A percentile compares a stretch with the other conserved stretches of the same genome.
Evolutionary conservation across 2,888 invertebrate species (phyloP).

Genomic region (Sceliomorpha sp.): DNA sequence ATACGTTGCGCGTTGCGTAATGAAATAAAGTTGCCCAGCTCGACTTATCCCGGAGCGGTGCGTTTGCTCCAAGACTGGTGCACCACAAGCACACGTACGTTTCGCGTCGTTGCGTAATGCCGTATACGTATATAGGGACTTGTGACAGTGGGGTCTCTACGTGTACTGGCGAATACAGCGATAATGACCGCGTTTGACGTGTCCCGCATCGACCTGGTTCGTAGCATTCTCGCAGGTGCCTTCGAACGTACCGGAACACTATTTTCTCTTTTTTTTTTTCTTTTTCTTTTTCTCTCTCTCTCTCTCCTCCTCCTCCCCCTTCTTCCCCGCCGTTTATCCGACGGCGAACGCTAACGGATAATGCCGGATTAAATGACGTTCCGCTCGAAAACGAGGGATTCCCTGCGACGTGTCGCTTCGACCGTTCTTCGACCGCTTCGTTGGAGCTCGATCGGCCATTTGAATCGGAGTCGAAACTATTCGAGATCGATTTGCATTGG

Average conservation of each 20-base stretch:
- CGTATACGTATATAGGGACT: slow-evolving; percentile 29
- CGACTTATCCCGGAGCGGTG: slow-evolving; percentile 37
- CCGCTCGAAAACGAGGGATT: slow-evolving; percentile 20
- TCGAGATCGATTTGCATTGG: slow-evolving; percentile 12
- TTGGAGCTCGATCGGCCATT: slow-evolving; percentile 20
- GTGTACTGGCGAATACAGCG: slow-evolving; percentile 47
- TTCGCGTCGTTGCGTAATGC: slow-evolving; percentile 45
- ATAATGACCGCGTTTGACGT: slow-evolving; percentile 50
- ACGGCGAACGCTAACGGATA: slow-evolving; percentile 24
- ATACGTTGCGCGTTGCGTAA: neutral
- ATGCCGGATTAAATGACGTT: slow-evolving; percentile 34
- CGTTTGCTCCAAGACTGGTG: slow-evolving; percentile 22
- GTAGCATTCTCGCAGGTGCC: slow-evolving; percentile 33
- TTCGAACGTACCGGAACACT: slow-evolving; percentile 37
- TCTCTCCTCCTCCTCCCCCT: too few species aligned
- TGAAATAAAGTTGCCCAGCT: slow-evolving; percentile 16
- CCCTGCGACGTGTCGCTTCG: neutral
- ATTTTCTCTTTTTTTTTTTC: slow-evolving; percentile 25
- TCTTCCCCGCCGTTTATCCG: too few species aligned
- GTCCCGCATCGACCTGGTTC: slow-evolving; percentile 47
- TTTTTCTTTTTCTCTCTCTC: slow-evolving; percentile 11
- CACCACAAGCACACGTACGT: slow-evolving; percentile 36
- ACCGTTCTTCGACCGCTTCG: slow-evolving; percentile 1
- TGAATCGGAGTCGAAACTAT: slow-evolving; percentile 19
- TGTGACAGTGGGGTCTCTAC: slow-evolving; percentile 30